phyloP scores from a whole-genome alignment of 1,140 invertebrate species.

The Acromyrmex heyeri region DNA sequence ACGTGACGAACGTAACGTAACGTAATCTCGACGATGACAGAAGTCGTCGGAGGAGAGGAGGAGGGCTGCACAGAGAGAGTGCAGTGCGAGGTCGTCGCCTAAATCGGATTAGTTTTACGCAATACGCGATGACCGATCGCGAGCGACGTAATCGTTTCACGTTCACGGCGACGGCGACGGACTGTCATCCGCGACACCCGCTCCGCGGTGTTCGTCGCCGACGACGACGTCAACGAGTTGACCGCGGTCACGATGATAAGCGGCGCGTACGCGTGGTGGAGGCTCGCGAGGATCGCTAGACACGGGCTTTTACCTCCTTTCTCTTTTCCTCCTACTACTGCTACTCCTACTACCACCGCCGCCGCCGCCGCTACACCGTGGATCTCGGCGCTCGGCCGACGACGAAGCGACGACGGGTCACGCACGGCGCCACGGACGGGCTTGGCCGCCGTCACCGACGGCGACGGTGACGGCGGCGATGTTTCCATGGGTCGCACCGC shows the following conservation, averaged over 20 bases:
- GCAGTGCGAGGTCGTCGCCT: slow-evolving; percentile 82
- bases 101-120: slow-evolving; percentile 86
- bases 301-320: slow-evolving; percentile 78
- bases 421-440: slow-evolving; percentile 78
- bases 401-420: slow-evolving; percentile 73
- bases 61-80: background rate
- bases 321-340: background rate
- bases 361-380: slow-evolving; percentile 13
- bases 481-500: slow-evolving; percentile 69
- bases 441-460: slow-evolving; percentile 62
- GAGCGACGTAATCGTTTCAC: slow-evolving; percentile 76
- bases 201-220: background rate
- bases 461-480: slow-evolving; percentile 13
- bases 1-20: background rate
- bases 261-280: slow-evolving; percentile 79
- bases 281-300: slow-evolving; percentile 65
- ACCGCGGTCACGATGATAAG: slow-evolving; percentile 78
- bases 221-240: slow-evolving; percentile 12
- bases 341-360: background rate
- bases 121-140: slow-evolving; percentile 76
- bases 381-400: slow-evolving; percentile 75
- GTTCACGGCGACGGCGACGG: slow-evolving; percentile 52
- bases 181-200: background rate
- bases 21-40: background rate
- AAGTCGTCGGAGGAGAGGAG: too few species aligned